phyloP scores from a whole-genome alignment of 2,113 vertebrate species.

The Triplophysa rosa region DNA sequence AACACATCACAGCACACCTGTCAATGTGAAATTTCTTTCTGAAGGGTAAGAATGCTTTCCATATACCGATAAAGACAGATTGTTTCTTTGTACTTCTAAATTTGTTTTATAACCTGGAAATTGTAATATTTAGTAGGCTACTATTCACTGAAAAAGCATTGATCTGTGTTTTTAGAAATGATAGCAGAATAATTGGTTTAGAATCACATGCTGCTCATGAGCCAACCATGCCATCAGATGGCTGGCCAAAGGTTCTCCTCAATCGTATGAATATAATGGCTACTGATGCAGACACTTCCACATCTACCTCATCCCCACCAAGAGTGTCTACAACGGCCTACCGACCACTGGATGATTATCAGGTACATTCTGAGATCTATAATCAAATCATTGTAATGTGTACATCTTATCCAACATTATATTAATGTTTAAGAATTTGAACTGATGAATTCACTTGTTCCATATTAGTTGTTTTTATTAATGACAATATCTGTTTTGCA shows the following conservation, averaged over 20 bases:
- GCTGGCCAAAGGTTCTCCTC: conserved; percentile 43
- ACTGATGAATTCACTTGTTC: background rate
- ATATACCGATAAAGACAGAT: background rate
- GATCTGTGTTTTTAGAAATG: conserved; percentile 4
- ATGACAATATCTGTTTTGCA: conserved; percentile 14
- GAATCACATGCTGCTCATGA: background rate
- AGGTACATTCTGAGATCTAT: background rate
- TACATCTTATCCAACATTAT: background rate
- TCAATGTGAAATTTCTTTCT: background rate
- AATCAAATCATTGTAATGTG: background rate
- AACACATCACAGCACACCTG: conserved; percentile 16
- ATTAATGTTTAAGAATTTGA: background rate
- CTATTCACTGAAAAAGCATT: background rate
- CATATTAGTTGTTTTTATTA: background rate
- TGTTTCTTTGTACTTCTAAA: background rate
- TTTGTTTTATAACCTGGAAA: background rate
- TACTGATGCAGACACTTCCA: conserved; percentile 3
- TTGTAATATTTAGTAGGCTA: background rate
- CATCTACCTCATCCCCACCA: conserved; percentile 19
- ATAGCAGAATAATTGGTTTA: conserved; percentile 1
- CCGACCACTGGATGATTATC: background rate
- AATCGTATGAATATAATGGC: conserved; percentile 27
- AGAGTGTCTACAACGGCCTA: background rate
- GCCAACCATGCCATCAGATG: background rate
- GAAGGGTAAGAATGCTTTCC: conserved; percentile 12